Base-by-base conservation (phyloP, 1,140 invertebrate genomes). In the Temnothorax curvispinosus region DNA sequence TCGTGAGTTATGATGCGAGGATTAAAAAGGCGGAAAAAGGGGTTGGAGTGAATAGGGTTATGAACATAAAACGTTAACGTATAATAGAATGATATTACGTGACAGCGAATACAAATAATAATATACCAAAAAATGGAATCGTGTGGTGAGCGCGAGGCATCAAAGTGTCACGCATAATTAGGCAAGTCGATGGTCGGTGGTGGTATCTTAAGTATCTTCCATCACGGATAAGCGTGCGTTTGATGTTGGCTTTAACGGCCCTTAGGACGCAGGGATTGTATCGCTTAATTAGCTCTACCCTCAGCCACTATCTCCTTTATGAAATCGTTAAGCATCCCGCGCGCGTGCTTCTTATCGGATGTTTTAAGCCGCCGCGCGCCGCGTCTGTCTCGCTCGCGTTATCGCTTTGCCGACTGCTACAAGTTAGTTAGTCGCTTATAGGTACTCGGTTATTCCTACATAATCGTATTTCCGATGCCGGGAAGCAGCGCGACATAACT, bases 281-380 rank as follows among this genome's bases (percentile, higher is more conserved):
- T 94, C 93, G 88, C 93, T 94, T 93, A 92, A 94, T 94, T 94
- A 93, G 91, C 87, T 86, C 85, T 87, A 85, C 81, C 87, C 75
- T 91, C 82, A 54, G 60, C 87, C 67, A 75, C 56, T 92, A 92
- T 92, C 92, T 92, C 90, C 60, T 93, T 91, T 92, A 92, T 92
- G 92, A 93, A 93, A 94, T 93, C 91, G 91, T 92, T 89, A 92
- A 93, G 88, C 85, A 67, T 65, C 67, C 69, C 54, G 85, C 72
- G 85, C 88, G 90, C 89, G 86, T 88, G 90, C 86, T 89, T 71
- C 91, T 92, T 92, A 92, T 92, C 92, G 87, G 75, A 88, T 88
- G 87, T 87, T 89, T 90, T 89, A 89, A 89, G 69, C 56, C 50
- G 72, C 78, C 64, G 72, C 41, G 60, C 50, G 72, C 78, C 64